Conservation (phyloP, 37 sponge, comb jelly and placozoan species). For the Crambe crambe region DNA sequence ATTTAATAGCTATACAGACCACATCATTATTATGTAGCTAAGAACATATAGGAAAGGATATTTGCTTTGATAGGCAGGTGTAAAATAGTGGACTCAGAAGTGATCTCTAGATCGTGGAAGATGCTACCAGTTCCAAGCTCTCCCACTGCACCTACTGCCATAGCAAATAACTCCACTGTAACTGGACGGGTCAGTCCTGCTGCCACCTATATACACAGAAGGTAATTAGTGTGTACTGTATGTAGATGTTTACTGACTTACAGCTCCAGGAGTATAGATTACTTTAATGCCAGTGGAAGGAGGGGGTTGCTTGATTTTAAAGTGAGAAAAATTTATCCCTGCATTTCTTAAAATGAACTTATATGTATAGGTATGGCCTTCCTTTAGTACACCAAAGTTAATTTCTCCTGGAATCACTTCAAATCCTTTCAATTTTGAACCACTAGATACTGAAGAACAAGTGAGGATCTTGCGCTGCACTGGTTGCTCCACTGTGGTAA, state of each 20-base stretch:
- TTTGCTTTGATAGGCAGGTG: constrained; percentile 85
- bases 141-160: constrained; percentile 81
- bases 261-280: constrained; percentile 78
- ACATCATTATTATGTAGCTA: background rate
- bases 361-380: constrained; percentile 73
- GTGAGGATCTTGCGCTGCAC: constrained; percentile 80
- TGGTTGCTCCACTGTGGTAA: constrained; percentile 59
- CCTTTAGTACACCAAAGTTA: constrained; percentile 83
- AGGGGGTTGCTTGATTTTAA: constrained; percentile 89
- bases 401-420: constrained; percentile 69
- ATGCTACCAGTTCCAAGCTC: constrained; percentile 53
- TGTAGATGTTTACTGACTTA: constrained; percentile 28
- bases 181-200: constrained; percentile 85
- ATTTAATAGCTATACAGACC: background rate
- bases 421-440: constrained; percentile 65
- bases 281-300: constrained; percentile 82
- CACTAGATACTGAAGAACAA: constrained; percentile 35
- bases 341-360: constrained; percentile 70
- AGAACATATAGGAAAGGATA: constrained; percentile 43
- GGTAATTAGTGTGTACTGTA: no score
- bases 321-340: constrained; percentile 81
- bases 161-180: constrained; percentile 80
- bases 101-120: constrained; percentile 67
- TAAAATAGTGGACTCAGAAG: constrained; percentile 74
- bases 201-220: constrained; percentile 65